Base-by-base conservation (phyloP, 1,140 invertebrate genomes). In the Diorhabda sublineata region DNA sequence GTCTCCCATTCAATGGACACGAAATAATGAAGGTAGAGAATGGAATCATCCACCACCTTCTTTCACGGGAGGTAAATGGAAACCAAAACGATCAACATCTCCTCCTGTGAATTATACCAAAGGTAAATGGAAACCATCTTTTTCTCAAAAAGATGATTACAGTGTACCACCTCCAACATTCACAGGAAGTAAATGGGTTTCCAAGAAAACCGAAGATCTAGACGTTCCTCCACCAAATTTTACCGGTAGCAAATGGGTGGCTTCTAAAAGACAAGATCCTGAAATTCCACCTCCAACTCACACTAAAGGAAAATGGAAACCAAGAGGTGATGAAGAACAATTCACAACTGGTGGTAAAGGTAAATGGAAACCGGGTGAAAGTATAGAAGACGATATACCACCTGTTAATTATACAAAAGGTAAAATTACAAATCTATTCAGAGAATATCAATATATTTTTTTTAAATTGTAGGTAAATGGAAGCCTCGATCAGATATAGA, bases 51-150 rank as follows among this genome's bases (percentile, higher is more conserved):
- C 77, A n/a, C 77, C 78, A n/a, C 74, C 75, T 6, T 74, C 26
- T 68, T 72, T 73, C 61, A 80, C 79, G 3, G 78, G 77, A 57
- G 73, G 75, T 43, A 75, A 75, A 69, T 75, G 74, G 74, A 74
- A 72, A 57, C 71, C 75, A 59, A 81, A 82, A 41, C 71, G 73
- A 42, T 42, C 59, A 7, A 61, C 42, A 61, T 69, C 82, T 9
- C 83, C 85, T 69, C 87, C 88, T 26, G 82, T 85, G 3, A 84
- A 83, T 52, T 87, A 91, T 72, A 92, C 89, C 0, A 89, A 89
- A 63, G 90, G 90, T 3, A 92, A 92, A 80, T 92, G 91, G 88
- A 83, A 71, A 62, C 72, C 69, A 3, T 65, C 52, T 57, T 57
- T 8, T 43, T 11, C 61, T 3, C 47, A 52, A 52, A 56, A 42